These are phyloP conservation scores for Watsonalla binaria DNA, from an alignment of 2,888 invertebrate genomes.

Conservation along the genomic window DNA sequence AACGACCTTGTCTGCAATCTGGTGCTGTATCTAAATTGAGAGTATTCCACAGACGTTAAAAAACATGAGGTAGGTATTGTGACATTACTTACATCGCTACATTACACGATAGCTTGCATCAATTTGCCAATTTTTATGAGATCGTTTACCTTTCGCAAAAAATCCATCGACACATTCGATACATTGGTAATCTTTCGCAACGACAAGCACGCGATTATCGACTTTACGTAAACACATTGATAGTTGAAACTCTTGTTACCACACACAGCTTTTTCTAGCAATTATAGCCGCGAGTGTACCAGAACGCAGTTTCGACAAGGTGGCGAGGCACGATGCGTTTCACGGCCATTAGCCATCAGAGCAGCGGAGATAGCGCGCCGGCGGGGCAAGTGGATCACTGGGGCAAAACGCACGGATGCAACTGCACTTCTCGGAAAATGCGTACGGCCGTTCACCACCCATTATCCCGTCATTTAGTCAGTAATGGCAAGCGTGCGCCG, in stretches of 20 bases:
- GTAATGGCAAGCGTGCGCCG: constrained; percentile 9
- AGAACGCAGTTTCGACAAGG: constrained; percentile 29
- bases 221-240: not conserved
- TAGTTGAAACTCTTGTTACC: not conserved
- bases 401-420: constrained; percentile 26
- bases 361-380: constrained; percentile 3
- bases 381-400: constrained; percentile 21
- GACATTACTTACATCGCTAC: no score
- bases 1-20: not conserved
- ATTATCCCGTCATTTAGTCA: constrained; percentile 16
- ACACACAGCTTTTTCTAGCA: constrained; percentile 5
- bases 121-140: not conserved
- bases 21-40: no score
- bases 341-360: constrained; percentile 22
- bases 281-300: constrained; percentile 16
- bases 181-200: not conserved
- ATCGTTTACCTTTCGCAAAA: not conserved
- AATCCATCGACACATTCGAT: not conserved
- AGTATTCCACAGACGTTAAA: no score
- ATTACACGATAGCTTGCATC: not conserved
- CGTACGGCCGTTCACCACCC: constrained; percentile 15
- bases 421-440: constrained; percentile 30
- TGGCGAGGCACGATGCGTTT: constrained; percentile 29
- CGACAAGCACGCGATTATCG: not conserved
- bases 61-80: no score